Evolutionary conservation across 37 sponge, comb jelly and placozoan genomes (phyloP), one percentile per base, ranked within the genome.

Genomic region (Dysidea cf. avara): DNA sequence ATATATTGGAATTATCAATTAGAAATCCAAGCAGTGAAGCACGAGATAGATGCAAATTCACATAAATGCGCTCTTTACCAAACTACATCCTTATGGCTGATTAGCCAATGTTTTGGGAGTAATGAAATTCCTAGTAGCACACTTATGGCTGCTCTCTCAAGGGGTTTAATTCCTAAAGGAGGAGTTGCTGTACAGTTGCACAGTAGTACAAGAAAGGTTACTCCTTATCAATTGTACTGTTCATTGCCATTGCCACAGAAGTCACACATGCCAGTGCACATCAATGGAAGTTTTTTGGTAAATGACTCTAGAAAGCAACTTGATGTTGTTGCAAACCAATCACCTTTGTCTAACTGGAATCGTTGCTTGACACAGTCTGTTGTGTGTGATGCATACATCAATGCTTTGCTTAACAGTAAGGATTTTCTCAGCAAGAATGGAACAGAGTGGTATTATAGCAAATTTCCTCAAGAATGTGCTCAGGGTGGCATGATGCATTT

Each of bases 231-330:
- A 21, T 28, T 78, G 22, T 88, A 68, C 53, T 78, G 81, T 73
- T 78, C 56, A 40, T 32, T 88, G 16, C 89, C 89, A 52, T 47
- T 88, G 24, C 79, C 79, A 28, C 18, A 71, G 29, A 3, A 6
- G 16, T 75, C 61, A 24, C 20, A 61, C 21, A 50, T 89, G 37
- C 90, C 90, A 25, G 90, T 89, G 38, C 84, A 83, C 63, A 34
- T 89, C 25, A 83, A 89, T 78, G 90, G 84, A 11, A 80, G 78
- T 39, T 89, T 89, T 39, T 32, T 53, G 38, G 64, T 89, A 29
- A 84, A 89, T 69, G 78, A 71, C 16, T 83, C 90, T 21, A 63
- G 90, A 18, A 86, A 75, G 53, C 87, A 86, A 68, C 32, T 86
- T 0, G 76, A 80, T 31, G 20, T 22, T 32, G 56, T 5, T 9